Evolutionary conservation across 1,140 invertebrate genomes (phyloP).

Genomic region (Leptinotarsa undecemlineata): DNA sequence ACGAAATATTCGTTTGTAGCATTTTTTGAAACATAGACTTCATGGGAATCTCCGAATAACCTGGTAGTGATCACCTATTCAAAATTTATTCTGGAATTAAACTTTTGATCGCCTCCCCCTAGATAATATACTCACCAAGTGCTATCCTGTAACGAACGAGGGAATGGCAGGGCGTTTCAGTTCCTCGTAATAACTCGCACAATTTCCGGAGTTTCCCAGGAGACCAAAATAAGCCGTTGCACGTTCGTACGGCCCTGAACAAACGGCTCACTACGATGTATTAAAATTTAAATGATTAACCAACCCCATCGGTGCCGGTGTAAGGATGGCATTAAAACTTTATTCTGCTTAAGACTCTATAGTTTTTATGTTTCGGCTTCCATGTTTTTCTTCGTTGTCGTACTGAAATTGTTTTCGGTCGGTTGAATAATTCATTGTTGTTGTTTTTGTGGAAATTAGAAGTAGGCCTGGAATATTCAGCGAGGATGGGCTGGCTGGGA

Average conservation of each 20-base stretch:
- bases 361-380: slow-evolving; percentile 7
- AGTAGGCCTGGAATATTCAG: too few relatives aligned
- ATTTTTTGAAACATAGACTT: too few relatives aligned
- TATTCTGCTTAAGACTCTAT: slow-evolving; percentile 7
- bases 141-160: not conserved
- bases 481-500: too few relatives aligned
- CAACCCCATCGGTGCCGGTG: slow-evolving; percentile 15
- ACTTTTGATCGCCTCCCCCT: too few relatives aligned
- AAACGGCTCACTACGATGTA: slow-evolving; percentile 33
- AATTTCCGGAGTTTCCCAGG: slow-evolving; percentile 39
- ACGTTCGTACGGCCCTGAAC: slow-evolving; percentile 34
- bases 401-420: not conserved
- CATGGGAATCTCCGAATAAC: too few relatives aligned
- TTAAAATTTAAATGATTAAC: slow-evolving; percentile 37
- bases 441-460: not conserved
- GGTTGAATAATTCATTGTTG: not conserved
- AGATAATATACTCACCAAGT: too few relatives aligned
- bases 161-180: slow-evolving; percentile 31
- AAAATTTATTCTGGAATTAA: too few relatives aligned
- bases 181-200: slow-evolving; percentile 39
- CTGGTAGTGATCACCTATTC: too few relatives aligned
- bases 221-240: slow-evolving; percentile 30
- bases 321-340: slow-evolving; percentile 14
- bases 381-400: not conserved
- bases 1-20: too few relatives aligned